These are phyloP conservation scores for Orthosia cruda DNA, from an alignment of 2,888 invertebrate species.

Conservation along the genomic window DNA sequence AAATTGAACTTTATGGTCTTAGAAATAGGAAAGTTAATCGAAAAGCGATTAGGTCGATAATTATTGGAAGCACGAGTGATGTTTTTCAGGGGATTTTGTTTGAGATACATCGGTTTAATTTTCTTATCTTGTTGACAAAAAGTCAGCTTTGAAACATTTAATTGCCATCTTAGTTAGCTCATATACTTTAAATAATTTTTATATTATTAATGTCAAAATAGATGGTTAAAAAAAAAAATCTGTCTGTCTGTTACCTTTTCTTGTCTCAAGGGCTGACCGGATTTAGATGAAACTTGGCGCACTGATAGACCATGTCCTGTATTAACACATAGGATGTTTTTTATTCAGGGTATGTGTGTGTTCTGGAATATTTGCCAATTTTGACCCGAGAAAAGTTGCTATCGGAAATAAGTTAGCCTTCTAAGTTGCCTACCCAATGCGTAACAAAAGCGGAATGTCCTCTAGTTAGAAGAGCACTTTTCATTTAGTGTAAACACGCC, in stretches of 20 bases:
- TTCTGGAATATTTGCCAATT: no score
- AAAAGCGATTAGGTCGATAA: constrained; percentile 56
- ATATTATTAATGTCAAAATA: neutral
- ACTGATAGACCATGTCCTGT: no score
- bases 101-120: constrained; percentile 38
- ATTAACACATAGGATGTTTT: no score
- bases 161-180: neutral
- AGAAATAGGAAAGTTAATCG: constrained; percentile 38
- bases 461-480: constrained; percentile 47
- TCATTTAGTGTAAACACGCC: constrained; percentile 63
- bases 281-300: no score
- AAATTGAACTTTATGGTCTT: constrained; percentile 37
- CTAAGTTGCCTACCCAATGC: neutral
- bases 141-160: neutral
- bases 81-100: constrained; percentile 35
- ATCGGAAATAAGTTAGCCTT: constrained; percentile 3
- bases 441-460: neutral
- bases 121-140: constrained; percentile 9
- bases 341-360: no score
- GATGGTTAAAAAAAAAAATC: neutral
- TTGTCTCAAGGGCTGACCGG: no score
- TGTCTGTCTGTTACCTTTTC: no score
- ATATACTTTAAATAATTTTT: neutral
- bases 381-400: no score
- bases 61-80: constrained; percentile 53